Percentiles rank a stretch among this genome's conserved stretches.
phyloP scores from a whole-genome alignment of 35 echinoderm and acorn worm genomes.

The Ptychodera flava region DNA sequence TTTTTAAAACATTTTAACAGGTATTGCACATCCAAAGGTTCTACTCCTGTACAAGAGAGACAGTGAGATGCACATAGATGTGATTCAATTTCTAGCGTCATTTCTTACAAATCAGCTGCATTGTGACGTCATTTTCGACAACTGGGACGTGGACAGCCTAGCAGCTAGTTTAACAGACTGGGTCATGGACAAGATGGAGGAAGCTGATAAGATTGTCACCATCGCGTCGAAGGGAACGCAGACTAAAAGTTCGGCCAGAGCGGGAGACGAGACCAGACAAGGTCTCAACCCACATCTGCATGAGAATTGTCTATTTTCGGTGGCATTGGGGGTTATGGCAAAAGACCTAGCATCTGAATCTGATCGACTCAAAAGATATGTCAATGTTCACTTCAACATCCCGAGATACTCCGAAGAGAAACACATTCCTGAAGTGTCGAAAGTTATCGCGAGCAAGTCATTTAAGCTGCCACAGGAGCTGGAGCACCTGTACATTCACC shows the following conservation, averaged over 20 bases:
- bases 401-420: neutral
- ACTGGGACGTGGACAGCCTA: neutral
- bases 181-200: neutral
- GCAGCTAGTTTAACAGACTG: neutral
- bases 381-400: neutral
- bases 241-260: neutral
- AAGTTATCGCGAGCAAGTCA: neutral
- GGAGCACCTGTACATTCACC: neutral
- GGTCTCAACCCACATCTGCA: neutral
- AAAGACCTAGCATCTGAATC: neutral
- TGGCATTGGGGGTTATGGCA: neutral
- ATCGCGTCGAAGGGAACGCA: neutral
- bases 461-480: neutral
- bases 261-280: neutral
- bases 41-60: neutral
- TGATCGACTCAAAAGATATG: neutral
- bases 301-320: neutral
- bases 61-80: neutral
- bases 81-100: neutral
- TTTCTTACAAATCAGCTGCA: neutral
- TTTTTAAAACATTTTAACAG: neutral
- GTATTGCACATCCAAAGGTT: neutral
- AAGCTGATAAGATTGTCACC: neutral
- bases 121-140: neutral
- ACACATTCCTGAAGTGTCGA: neutral